These are phyloP conservation scores for Aporophyla nigra DNA, from an alignment of 2,888 invertebrate genomes.

Conservation along the genomic window DNA sequence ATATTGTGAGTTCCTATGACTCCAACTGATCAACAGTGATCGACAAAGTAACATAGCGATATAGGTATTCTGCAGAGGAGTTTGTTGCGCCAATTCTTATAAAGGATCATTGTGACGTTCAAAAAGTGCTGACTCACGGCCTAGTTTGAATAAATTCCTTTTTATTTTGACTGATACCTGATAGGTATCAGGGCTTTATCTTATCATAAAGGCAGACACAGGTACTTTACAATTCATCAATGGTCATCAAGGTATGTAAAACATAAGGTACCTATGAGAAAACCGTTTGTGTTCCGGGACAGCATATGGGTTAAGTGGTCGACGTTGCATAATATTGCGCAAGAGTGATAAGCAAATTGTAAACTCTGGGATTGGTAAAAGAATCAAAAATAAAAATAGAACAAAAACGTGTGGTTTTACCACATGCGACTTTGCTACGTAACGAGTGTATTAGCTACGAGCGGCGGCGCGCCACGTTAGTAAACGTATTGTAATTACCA, in stretches of 20 bases:
- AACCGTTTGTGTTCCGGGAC: conserved; percentile 2
- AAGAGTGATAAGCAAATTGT: conserved; percentile 29
- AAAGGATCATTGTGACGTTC: no score
- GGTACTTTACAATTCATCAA: background rate
- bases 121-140: no score
- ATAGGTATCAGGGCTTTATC: background rate
- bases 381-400: background rate
- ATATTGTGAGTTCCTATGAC: background rate
- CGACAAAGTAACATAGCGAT: no score
- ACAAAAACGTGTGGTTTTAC: background rate
- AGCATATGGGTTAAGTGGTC: background rate
- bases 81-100: no score
- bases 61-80: no score
- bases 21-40: background rate
- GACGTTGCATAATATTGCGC: conserved; percentile 31
- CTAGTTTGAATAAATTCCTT: no score
- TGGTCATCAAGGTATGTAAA: conserved; percentile 5
- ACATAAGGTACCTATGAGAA: background rate
- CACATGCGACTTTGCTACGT: conserved; percentile 1
- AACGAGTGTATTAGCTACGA: background rate
- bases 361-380: background rate
- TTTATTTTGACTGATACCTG: background rate
- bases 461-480: no score
- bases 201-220: background rate
- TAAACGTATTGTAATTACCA: background rate